phyloP scores from a whole-genome alignment of 2,888 invertebrate species.

The Helleia helle region DNA sequence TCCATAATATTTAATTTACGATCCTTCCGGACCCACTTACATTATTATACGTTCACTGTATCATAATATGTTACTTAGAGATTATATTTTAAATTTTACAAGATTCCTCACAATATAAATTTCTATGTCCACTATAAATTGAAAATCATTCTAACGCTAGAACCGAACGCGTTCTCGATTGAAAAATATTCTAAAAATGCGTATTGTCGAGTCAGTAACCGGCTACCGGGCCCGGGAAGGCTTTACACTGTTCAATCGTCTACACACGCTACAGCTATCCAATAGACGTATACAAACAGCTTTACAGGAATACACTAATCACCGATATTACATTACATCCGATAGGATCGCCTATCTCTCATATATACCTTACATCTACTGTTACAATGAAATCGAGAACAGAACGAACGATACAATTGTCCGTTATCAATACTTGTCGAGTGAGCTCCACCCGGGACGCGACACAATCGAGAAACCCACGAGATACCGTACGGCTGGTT shows the following conservation, averaged over 20 bases:
- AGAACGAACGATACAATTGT: conserved; percentile 5
- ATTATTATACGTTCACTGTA: background rate
- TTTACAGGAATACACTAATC: conserved; percentile 20
- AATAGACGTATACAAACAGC: conserved; percentile 24
- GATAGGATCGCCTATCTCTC: conserved; percentile 7
- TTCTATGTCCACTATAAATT: conserved; percentile 1
- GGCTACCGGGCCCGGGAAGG: conserved; percentile 10
- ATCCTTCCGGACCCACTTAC: conserved; percentile 1
- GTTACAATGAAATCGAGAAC: conserved; percentile 4
- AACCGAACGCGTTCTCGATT: conserved; percentile 2
- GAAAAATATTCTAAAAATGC: conserved; percentile 8
- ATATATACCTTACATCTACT: conserved; percentile 10
- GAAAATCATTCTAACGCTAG: background rate
- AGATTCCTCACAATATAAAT: background rate
- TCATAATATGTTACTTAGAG: background rate
- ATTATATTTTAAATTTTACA: conserved; percentile 6
- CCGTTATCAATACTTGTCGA: conserved; percentile 3
- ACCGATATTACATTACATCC: conserved; percentile 18
- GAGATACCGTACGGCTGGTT: background rate
- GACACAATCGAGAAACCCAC: conserved; percentile 4
- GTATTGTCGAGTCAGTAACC: conserved; percentile 7
- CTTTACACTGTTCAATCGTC: conserved; percentile 15
- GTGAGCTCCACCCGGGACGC: conserved; percentile 1
- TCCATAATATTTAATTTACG: no score
- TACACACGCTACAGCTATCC: conserved; percentile 21